A percentile compares a stretch with the other conserved stretches of the same genome.
phyloP scores from a whole-genome alignment of 2,888 invertebrate species.

The Helleia helle region DNA sequence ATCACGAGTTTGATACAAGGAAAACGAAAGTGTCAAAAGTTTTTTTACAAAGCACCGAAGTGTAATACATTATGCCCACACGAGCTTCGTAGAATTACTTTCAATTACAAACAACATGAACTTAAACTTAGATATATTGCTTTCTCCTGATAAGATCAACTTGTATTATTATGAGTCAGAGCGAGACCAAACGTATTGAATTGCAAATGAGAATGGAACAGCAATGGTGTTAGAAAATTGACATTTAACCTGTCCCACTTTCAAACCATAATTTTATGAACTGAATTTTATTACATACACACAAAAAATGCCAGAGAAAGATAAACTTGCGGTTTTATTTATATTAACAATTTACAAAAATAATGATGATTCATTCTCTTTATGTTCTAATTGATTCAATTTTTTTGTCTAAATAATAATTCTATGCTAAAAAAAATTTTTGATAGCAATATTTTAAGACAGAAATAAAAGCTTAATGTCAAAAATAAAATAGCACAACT shows the following conservation, averaged over 20 bases:
- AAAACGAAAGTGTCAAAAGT: constrained; percentile 2
- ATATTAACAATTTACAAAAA: neutral
- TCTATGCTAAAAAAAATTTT: neutral
- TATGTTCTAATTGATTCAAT: neutral
- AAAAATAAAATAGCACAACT: neutral
- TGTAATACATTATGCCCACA: neutral
- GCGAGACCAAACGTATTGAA: constrained; percentile 1
- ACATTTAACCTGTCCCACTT: constrained; percentile 8
- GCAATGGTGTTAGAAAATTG: constrained; percentile 4
- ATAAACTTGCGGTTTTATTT: neutral
- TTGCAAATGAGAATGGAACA: neutral
- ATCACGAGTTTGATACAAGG: neutral
- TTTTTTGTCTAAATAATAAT: neutral
- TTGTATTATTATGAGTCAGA: constrained; percentile 5
- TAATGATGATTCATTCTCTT: neutral
- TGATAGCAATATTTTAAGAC: neutral
- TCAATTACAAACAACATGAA: neutral
- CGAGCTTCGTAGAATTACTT: constrained; percentile 7
- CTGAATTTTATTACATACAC: neutral
- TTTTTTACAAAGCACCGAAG: neutral
- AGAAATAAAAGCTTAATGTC: constrained; percentile 3
- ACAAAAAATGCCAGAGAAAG: neutral
- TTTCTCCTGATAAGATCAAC: constrained; percentile 6
- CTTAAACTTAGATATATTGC: constrained; percentile 4
- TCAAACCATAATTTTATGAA: neutral